Conservation (phyloP, 2,888 invertebrate species). For the Epistrophe grossulariae region DNA sequence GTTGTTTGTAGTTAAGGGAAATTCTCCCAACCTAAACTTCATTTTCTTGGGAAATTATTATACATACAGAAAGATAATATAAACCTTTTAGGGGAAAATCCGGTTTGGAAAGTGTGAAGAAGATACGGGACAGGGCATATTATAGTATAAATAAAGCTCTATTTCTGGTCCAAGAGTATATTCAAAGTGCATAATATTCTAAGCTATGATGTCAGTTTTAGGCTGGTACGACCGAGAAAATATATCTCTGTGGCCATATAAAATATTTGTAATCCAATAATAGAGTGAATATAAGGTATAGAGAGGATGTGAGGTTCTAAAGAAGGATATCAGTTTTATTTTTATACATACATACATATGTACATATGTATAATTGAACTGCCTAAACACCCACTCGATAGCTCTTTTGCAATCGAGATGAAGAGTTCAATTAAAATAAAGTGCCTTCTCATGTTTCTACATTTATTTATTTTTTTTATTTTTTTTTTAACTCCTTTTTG, state of each 20-base stretch:
- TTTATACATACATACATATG: not conserved
- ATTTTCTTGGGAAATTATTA: not conserved
- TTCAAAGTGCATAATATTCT: not conserved
- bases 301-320: not conserved
- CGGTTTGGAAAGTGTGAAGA: constrained; percentile 20
- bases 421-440: constrained; percentile 74
- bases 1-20: not conserved
- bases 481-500: not conserved
- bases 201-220: constrained; percentile 13
- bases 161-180: constrained; percentile 5
- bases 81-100: constrained; percentile 23
- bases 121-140: constrained; percentile 2
- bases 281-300: constrained; percentile 1
- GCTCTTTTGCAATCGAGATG: constrained; percentile 65
- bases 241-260: constrained; percentile 37
- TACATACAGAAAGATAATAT: constrained; percentile 1
- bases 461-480: constrained; percentile 16
- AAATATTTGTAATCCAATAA: constrained; percentile 63
- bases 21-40: not conserved
- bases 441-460: constrained; percentile 74
- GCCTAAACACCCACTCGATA: constrained; percentile 66
- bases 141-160: not conserved
- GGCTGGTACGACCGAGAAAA: not conserved
- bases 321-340: not conserved
- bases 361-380: constrained; percentile 44